Evolutionary conservation across 2,113 vertebrate species (phyloP).

Genomic region (Protomyctophum bolini): DNA sequence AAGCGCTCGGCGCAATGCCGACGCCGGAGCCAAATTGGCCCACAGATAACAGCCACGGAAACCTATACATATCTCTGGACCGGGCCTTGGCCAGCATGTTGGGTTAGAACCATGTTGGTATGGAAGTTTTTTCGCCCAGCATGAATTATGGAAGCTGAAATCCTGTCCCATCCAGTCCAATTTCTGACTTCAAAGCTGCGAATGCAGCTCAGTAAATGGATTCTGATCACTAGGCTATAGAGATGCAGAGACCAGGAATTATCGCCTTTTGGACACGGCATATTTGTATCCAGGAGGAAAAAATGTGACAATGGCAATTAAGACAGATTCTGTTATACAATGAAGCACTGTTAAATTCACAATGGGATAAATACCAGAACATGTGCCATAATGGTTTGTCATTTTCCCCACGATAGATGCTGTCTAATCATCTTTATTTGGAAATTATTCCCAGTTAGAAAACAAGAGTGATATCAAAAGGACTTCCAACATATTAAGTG

Average conservation of each 20-base stretch:
- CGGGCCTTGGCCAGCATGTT: not conserved
- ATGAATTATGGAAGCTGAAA: conserved; percentile 21
- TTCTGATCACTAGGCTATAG: conserved; percentile 16
- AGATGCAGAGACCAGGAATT: conserved; percentile 14
- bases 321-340: conserved; percentile 31
- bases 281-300: conserved; percentile 13
- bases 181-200: conserved; percentile 21
- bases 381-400: too few relatives aligned
- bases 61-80: not conserved
- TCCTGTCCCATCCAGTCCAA: not conserved
- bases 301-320: conserved; percentile 38
- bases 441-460: not conserved
- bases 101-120: conserved; percentile 26
- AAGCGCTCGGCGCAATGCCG: not conserved
- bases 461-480: too few relatives aligned
- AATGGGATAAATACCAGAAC: too few relatives aligned
- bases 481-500: too few relatives aligned
- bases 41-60: not conserved
- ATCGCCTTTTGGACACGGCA: conserved; percentile 10
- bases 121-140: conserved; percentile 5
- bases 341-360: too few relatives aligned
- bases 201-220: conserved; percentile 1
- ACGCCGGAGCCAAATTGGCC: not conserved
- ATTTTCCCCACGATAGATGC: not conserved
- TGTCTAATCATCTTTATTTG: conserved; percentile 10